These are phyloP conservation scores for Ceyx melanurus DNA, from an alignment of 2,113 vertebrate species.

Conservation along the genomic window DNA sequence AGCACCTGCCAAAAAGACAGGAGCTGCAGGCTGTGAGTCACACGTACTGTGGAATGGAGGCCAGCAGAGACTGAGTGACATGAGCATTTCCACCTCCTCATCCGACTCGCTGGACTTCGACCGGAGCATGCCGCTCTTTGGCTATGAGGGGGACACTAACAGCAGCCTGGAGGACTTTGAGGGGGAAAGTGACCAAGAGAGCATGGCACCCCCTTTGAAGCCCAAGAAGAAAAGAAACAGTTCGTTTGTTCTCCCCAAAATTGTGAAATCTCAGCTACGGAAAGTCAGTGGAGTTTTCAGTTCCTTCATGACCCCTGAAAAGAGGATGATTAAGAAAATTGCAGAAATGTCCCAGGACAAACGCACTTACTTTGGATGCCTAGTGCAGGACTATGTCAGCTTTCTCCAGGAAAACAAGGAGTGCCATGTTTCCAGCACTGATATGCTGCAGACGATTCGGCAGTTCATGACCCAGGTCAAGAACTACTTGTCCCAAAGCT, in stretches of 20 bases:
- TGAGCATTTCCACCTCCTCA: conserved; percentile 94
- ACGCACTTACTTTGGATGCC: conserved; percentile 90
- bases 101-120: conserved; percentile 90
- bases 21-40: conserved; percentile 60
- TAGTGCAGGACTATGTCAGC: conserved; percentile 94
- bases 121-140: conserved; percentile 80
- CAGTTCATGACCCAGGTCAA: conserved; percentile 98
- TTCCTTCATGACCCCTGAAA: conserved; percentile 91
- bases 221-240: conserved; percentile 79
- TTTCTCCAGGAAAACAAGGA: conserved; percentile 94
- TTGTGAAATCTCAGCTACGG: conserved; percentile 88
- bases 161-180: conserved; percentile 91
- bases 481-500: conserved; percentile 94
- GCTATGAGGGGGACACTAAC: conserved; percentile 80
- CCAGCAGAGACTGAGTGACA: conserved; percentile 87
- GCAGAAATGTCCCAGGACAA: conserved; percentile 88
- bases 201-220: conserved; percentile 83
- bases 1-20: conserved; percentile 40
- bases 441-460: conserved; percentile 92
- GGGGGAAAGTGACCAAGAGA: conserved; percentile 88
- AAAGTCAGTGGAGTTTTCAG: conserved; percentile 91
- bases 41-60: conserved; percentile 69
- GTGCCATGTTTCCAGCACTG: conserved; percentile 88
- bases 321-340: conserved; percentile 86
- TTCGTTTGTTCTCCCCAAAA: conserved; percentile 85